These are phyloP conservation scores for Ellobium chinense DNA, from an alignment of 2,888 invertebrate genomes.

Conservation along the genomic window DNA sequence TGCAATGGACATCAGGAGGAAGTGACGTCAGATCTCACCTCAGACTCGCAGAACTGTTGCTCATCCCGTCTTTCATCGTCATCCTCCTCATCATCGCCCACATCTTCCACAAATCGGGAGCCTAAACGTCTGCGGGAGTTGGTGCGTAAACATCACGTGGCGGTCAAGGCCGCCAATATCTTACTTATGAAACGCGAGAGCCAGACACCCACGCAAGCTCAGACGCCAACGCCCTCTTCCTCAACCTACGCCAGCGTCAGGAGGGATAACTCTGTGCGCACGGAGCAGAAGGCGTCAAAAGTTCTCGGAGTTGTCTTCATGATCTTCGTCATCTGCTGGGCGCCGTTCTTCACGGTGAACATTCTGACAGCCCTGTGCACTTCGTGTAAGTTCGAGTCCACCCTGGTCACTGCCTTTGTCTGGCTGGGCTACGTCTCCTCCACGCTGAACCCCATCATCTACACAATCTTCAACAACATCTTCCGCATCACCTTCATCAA, in stretches of 20 bases:
- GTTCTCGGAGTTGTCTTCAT: conserved; percentile 80
- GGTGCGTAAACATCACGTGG: conserved; percentile 73
- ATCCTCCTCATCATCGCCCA: conserved; percentile 50
- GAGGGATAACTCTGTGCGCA: conserved; percentile 81
- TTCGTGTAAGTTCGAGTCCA: conserved; percentile 84
- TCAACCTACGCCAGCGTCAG: conserved; percentile 36
- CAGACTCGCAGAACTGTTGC: conserved; percentile 41
- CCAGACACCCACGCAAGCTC: conserved; percentile 29
- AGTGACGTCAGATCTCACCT: neutral
- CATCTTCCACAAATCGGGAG: conserved; percentile 35
- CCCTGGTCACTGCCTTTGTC: conserved; percentile 74
- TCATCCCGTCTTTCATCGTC: conserved; percentile 11
- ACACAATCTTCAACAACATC: conserved; percentile 78
- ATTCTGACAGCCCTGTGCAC: conserved; percentile 84
- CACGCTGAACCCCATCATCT: conserved; percentile 78
- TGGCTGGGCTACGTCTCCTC: conserved; percentile 78
- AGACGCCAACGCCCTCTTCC: conserved; percentile 13
- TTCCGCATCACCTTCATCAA: conserved; percentile 76
- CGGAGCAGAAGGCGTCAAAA: conserved; percentile 98
- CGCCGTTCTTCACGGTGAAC: conserved; percentile 78
- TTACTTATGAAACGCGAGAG: conserved; percentile 63
- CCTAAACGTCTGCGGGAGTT: conserved; percentile 61
- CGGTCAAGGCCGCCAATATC: conserved; percentile 73
- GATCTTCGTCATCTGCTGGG: conserved; percentile 78
- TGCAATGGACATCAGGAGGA: conserved; percentile 29